phyloP scores from a whole-genome alignment of 2,888 invertebrate genomes.

The Andrena bicolor region DNA sequence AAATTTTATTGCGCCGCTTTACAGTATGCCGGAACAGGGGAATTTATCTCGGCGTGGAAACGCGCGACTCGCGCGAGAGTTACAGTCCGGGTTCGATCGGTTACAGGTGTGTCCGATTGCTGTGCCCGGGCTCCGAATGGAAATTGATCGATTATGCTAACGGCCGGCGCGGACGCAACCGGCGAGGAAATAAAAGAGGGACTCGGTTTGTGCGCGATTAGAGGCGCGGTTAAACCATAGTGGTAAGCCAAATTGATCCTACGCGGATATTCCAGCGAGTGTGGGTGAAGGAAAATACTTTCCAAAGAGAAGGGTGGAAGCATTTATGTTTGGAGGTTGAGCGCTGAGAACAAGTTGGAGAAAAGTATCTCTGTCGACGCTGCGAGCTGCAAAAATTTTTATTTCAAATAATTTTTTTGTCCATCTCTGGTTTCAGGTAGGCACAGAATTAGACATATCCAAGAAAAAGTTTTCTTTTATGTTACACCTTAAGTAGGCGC shows the following conservation, averaged over 20 bases:
- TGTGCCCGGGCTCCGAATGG: conserved; percentile 71
- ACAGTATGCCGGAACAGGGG: conserved; percentile 73
- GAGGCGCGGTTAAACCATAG: conserved; percentile 27
- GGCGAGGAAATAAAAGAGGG: conserved; percentile 51
- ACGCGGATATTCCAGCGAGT: conserved; percentile 15
- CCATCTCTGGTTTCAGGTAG: no score
- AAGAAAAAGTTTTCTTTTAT: no score
- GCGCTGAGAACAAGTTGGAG: neutral
- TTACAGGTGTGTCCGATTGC: conserved; percentile 76
- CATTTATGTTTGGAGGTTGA: neutral
- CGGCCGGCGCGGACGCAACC: conserved; percentile 52
- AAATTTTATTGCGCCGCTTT: conserved; percentile 74
- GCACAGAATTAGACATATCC: no score
- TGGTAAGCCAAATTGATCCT: conserved; percentile 37
- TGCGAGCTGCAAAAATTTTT: neutral
- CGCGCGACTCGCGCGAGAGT: conserved; percentile 61
- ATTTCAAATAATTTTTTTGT: no score
- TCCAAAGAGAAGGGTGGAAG: neutral
- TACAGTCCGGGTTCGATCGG: conserved; percentile 64
- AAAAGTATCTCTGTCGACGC: neutral
- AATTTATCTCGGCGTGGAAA: conserved; percentile 74
- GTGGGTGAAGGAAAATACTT: conserved; percentile 31
- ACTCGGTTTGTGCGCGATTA: conserved; percentile 32
- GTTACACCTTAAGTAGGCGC: no score
- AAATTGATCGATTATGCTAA: conserved; percentile 81